These are phyloP conservation scores for Hemicrepidius hirtus DNA, from an alignment of 2,888 invertebrate species.

Conservation along the genomic window DNA sequence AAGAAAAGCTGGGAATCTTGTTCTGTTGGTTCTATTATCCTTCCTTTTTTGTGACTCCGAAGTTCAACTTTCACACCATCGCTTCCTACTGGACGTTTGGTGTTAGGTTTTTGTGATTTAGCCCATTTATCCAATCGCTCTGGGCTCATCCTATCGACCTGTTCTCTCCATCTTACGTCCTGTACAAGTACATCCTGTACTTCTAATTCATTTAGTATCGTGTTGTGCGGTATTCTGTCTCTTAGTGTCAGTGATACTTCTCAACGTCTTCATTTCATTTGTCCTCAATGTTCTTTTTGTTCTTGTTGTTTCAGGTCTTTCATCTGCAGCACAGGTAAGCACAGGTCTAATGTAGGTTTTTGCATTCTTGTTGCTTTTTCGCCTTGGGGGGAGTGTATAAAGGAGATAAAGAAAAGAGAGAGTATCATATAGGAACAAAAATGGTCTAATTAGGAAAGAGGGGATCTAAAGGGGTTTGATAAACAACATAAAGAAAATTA, in stretches of 20 bases:
- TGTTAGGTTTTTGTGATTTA: slow-evolving; percentile 11
- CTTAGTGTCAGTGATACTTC: background rate
- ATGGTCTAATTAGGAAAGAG: no score
- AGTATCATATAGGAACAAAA: no score
- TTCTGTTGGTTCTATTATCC: no score
- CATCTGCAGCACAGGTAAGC: background rate
- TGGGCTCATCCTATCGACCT: slow-evolving; percentile 13
- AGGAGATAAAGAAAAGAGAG: no score
- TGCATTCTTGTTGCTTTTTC: no score
- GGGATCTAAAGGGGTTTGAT: no score
- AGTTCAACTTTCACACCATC: no score
- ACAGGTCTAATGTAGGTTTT: slow-evolving; percentile 3
- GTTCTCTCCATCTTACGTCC: slow-evolving; percentile 22
- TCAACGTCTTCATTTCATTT: slow-evolving; percentile 9
- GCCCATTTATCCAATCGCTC: slow-evolving; percentile 14
- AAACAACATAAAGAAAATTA: no score
- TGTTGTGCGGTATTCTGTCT: background rate
- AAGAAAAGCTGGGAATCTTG: no score
- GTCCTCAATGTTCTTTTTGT: slow-evolving; percentile 17
- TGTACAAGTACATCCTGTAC: no score
- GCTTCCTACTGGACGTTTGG: slow-evolving; percentile 9
- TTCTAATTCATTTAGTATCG: background rate
- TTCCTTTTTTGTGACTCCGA: no score
- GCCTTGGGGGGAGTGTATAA: no score
- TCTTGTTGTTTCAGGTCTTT: slow-evolving; percentile 10